These are phyloP conservation scores for Drosophila sturtevanti DNA, from an alignment of 1,140 invertebrate genomes.

Conservation along the genomic window DNA sequence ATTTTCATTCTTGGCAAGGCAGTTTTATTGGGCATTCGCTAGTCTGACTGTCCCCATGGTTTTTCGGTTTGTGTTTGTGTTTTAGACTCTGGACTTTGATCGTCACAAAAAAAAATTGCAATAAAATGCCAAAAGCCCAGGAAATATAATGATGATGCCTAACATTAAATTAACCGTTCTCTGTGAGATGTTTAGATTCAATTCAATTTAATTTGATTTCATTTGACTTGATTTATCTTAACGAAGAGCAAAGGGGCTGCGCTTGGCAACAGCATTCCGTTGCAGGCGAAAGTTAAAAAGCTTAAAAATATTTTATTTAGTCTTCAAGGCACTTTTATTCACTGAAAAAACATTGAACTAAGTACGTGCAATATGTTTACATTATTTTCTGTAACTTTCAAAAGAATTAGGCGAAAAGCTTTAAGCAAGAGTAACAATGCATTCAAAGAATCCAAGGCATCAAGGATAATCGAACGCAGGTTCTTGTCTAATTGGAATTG, in stretches of 20 bases:
- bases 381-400: no score
- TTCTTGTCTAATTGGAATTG: no score
- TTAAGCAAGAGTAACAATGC: no score
- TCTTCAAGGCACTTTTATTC: no score
- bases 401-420: no score
- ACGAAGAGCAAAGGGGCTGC: neutral
- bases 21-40: conserved; percentile 9
- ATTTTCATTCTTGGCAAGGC: conserved; percentile 35
- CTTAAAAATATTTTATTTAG: no score
- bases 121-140: conserved; percentile 45
- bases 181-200: neutral
- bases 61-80: conserved; percentile 24
- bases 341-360: no score
- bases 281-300: no score
- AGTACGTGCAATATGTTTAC: no score
- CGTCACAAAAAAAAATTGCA: conserved; percentile 64
- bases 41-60: conserved; percentile 17
- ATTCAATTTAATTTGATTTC: conserved; percentile 1
- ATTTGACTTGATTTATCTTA: neutral
- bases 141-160: conserved; percentile 18
- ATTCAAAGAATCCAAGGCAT: no score
- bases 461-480: no score
- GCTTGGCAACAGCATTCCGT: conserved; percentile 28
- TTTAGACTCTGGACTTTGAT: conserved; percentile 66
- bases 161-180: conserved; percentile 7